phyloP scores from a whole-genome alignment of 2,888 invertebrate species.

The Hirudinaria manillensis region DNA sequence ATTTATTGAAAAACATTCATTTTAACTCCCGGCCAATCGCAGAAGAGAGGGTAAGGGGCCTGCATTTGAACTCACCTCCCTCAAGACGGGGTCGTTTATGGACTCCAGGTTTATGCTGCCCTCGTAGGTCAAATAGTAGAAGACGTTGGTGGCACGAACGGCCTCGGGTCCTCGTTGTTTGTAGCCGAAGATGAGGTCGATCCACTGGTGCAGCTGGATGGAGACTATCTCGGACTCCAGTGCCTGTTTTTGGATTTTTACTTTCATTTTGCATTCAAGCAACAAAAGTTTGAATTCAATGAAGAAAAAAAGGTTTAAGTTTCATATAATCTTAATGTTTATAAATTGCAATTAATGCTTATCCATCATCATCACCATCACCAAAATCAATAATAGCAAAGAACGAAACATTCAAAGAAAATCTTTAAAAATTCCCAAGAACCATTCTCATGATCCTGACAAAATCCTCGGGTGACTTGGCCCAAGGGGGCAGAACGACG shows the following conservation, averaged over 20 bases:
- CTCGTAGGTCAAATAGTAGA: conserved; percentile 98
- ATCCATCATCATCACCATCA: neutral
- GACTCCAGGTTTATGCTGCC: conserved; percentile 88
- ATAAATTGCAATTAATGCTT: neutral
- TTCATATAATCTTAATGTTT: neutral
- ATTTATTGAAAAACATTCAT: too few species aligned
- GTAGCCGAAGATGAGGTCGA: conserved; percentile 97
- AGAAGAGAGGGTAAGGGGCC: too few species aligned
- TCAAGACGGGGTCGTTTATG: conserved; percentile 80
- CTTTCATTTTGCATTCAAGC: neutral
- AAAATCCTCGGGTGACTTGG: conserved; percentile 88
- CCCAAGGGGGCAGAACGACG: conserved; percentile 92
- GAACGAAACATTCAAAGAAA: too few species aligned
- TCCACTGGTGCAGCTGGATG: conserved; percentile 99
- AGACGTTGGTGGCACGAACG: conserved; percentile 92
- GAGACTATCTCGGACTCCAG: conserved; percentile 98
- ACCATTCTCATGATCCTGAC: conserved; percentile 93
- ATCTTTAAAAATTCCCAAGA: conserved; percentile 26
- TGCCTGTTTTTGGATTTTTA: conserved; percentile 60
- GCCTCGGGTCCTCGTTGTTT: conserved; percentile 98
- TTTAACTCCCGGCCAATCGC: too few species aligned
- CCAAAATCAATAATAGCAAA: neutral
- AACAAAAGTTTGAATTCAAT: neutral
- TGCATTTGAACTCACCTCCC: conserved; percentile 61
- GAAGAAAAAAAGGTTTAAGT: neutral